Evolutionary conservation across 2,113 vertebrate species (phyloP).

Genomic region (Cacatua alba): DNA sequence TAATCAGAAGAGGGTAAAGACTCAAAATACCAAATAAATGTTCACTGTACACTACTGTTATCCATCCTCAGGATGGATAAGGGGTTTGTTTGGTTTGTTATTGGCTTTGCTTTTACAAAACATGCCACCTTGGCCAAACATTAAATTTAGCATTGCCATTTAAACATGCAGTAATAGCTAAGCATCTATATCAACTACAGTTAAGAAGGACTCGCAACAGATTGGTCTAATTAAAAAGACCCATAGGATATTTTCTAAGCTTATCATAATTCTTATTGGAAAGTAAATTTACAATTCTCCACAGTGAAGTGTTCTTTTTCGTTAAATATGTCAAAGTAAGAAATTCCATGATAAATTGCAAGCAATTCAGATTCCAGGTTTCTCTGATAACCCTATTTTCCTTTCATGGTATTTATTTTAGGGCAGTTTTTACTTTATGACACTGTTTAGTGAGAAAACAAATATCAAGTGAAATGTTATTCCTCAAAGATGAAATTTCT

Average conservation of each 20-base stretch:
- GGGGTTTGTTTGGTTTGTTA: neutral
- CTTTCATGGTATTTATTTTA: neutral
- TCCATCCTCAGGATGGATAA: neutral
- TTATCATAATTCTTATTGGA: neutral
- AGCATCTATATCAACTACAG: neutral
- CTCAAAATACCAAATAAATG: neutral
- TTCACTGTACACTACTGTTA: neutral
- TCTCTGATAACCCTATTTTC: neutral
- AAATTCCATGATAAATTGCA: neutral
- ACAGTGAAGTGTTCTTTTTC: neutral
- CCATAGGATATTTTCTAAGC: neutral
- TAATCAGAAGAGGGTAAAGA: neutral
- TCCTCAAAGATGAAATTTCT: neutral
- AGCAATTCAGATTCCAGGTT: neutral
- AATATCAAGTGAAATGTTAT: neutral
- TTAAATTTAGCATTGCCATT: neutral
- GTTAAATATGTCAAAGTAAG: neutral
- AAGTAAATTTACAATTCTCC: neutral
- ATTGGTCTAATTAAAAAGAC: neutral
- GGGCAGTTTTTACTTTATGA: neutral
- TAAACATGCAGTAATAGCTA: neutral
- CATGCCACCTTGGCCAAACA: neutral
- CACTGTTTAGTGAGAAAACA: neutral
- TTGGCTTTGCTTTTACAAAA: neutral
- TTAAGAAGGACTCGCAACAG: neutral